Base-by-base conservation (phyloP, 2,113 vertebrate genomes). In the Todiramphus chloris region DNA sequence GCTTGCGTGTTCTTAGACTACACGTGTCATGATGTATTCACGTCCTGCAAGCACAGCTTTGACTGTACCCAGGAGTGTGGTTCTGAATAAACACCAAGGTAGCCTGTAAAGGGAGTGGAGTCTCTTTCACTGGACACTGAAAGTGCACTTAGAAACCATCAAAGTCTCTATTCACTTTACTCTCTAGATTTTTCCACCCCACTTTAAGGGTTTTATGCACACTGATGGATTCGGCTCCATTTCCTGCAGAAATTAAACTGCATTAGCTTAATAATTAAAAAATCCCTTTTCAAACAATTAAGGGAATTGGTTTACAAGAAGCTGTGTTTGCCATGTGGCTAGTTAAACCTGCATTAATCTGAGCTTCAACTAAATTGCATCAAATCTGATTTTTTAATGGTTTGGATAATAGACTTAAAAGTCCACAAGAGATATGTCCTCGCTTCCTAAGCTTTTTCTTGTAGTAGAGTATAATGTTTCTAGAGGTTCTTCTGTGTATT, bases 331-430 rank as follows among this genome's bases (percentile, higher is more conserved):
- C 80, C 5, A 7, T 62, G 48, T 89, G 86, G n/a, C n/a, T 58
- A 73, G 83, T 76, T 90, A 91, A 87, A 93, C n/a, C 37, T 91
- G 48, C 31, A 89, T 94, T 91, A 95, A 76, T 78, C 62, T 73
- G 23, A 89, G 74, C 56, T 92, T 87, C 81, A 76, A 87, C 70
- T 94, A 87, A 91, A 94, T 82, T 91, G 77, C 60, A 82, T 91
- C 21, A 84, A 72, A 94, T 87, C 56, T 76, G 66, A 84, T 94
- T 89, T 95, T 59, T 5, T 53, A 84, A 82, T 84, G 33, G 7
- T 84, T 97, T 89, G 68, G 60, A 64, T 95, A 96, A 96, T 69
- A 94, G 88, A 89, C 21, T 95, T 94, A 91, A 50, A 94, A 91
- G 48, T 92, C 76, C 83, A 37, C 35, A 37, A 41, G 86, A 87